Percentiles rank a stretch among this genome's conserved stretches.
phyloP scores from a whole-genome alignment of 2,888 invertebrate genomes.

The Onthophagus sagittarius region DNA sequence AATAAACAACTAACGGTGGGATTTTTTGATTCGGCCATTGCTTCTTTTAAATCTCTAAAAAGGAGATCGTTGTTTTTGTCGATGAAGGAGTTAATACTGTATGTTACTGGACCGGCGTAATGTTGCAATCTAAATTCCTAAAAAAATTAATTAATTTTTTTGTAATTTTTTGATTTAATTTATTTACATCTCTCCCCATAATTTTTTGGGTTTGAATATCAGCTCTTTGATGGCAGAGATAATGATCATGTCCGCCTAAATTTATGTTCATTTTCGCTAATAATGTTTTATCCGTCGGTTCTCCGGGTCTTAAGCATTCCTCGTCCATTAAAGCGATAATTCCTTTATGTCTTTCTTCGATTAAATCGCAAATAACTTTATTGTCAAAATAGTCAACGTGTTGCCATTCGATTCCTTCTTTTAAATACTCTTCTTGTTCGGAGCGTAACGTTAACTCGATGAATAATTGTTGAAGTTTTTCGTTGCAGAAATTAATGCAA shows the following conservation, averaged over 20 bases:
- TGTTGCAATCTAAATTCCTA: slow-evolving; percentile 87
- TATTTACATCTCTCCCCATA: slow-evolving; percentile 75
- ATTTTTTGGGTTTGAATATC: slow-evolving; percentile 76
- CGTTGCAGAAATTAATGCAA: slow-evolving; percentile 95
- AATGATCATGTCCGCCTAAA: slow-evolving; percentile 74
- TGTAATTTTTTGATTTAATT: not conserved
- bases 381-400: slow-evolving; percentile 88
- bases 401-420: slow-evolving; percentile 90
- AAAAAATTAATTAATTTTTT: slow-evolving; percentile 21
- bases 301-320: slow-evolving; percentile 88
- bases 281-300: slow-evolving; percentile 77
- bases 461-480: slow-evolving; percentile 91
- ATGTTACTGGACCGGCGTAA: slow-evolving; percentile 92
- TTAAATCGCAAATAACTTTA: slow-evolving; percentile 88
- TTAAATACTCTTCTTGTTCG: slow-evolving; percentile 88
- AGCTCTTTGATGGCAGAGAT: slow-evolving; percentile 76
- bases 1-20: slow-evolving; percentile 61
- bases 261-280: slow-evolving; percentile 74
- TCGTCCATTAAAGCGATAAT: slow-evolving; percentile 85
- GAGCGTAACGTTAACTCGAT: slow-evolving; percentile 87
- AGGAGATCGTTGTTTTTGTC: slow-evolving; percentile 93
- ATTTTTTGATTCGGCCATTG: slow-evolving; percentile 71
- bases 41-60: slow-evolving; percentile 81
- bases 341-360: slow-evolving; percentile 84
- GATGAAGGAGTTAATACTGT: slow-evolving; percentile 79